Percentiles rank a stretch among this genome's conserved stretches.
phyloP scores from a whole-genome alignment of 2,113 vertebrate species.

The pig (Sus scrofa) region T2T-Sscrofa CM000830.6:89364501-89365000 shows the following conservation, averaged over 20 bases:
- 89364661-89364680: conserved; percentile 53
- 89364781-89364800: conserved; percentile 70
- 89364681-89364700: conserved; percentile 47
- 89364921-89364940: conserved; percentile 59
- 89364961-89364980: background rate
- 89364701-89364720: conserved; percentile 80
- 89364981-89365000: background rate
- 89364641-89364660: conserved; percentile 19
- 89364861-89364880: background rate
- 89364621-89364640: conserved; percentile 41
- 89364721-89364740: conserved; percentile 81
- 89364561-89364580: background rate
- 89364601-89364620: conserved; percentile 53
- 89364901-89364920: conserved; percentile 47
- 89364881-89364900: background rate
- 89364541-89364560: background rate
- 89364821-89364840: conserved; percentile 67
- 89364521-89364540: background rate
- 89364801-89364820: conserved; percentile 76
- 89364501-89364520: background rate
- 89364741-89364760: conserved; percentile 80
- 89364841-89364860: background rate
- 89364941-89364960: conserved; percentile 43
- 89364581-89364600: conserved; percentile 8
- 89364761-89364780: conserved; percentile 76